Conservation (phyloP, 2,888 invertebrate genomes). For the Alloplasta piceator region DNA sequence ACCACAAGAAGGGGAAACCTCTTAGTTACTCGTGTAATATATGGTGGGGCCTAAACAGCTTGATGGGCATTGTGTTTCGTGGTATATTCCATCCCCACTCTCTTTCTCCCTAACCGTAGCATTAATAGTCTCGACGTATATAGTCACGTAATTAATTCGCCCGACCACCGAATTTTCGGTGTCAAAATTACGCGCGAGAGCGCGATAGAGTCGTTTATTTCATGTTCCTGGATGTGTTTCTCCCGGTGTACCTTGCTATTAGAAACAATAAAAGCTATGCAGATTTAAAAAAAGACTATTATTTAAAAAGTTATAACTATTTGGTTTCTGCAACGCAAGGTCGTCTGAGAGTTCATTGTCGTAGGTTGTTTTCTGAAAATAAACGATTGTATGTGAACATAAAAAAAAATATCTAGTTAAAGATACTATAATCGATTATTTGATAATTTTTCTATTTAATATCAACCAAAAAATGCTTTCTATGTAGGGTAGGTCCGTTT, state of each 20-base stretch:
- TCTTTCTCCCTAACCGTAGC: conserved; percentile 64
- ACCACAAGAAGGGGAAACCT: neutral
- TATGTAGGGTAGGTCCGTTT: too few species aligned
- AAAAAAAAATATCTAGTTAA: too few species aligned
- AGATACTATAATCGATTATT: too few species aligned
- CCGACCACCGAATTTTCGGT: conserved; percentile 75
- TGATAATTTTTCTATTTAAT: too few species aligned
- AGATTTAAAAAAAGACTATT: too few species aligned
- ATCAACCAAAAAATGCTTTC: too few species aligned
- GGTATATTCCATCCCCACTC: conserved; percentile 42
- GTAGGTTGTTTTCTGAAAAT: too few species aligned
- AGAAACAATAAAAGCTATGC: neutral
- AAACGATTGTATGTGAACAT: too few species aligned
- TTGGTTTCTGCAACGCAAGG: too few species aligned
- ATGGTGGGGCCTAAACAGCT: conserved; percentile 74
- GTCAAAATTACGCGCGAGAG: conserved; percentile 60
- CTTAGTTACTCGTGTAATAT: conserved; percentile 70
- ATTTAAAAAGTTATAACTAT: too few species aligned
- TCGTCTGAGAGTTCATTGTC: too few species aligned
- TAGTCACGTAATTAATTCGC: conserved; percentile 77
- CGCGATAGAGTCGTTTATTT: too few species aligned
- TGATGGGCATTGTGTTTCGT: conserved; percentile 71
- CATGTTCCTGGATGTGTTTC: neutral
- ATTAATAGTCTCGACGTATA: conserved; percentile 75
- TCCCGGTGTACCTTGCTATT: neutral